Conservation (phyloP, 2,113 vertebrate genomes). For the Passer domesticus region DNA sequence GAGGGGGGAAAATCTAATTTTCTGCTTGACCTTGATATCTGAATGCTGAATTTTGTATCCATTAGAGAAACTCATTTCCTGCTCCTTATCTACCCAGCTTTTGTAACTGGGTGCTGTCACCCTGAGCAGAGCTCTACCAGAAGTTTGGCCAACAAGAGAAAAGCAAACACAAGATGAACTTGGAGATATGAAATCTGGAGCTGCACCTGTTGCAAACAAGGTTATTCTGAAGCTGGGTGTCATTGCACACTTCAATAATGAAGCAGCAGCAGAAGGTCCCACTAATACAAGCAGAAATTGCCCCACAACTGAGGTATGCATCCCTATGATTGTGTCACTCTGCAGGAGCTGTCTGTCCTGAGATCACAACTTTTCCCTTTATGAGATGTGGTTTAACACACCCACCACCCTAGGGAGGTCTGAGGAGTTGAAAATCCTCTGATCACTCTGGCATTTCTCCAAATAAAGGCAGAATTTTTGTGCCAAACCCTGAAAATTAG, state of each 20-base stretch:
- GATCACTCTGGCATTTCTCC: background rate
- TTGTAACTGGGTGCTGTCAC: background rate
- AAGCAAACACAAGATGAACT: slow-evolving; percentile 19
- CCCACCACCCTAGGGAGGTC: background rate
- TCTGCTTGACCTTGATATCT: background rate
- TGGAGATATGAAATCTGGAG: background rate
- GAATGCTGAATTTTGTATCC: background rate
- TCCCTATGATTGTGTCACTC: background rate
- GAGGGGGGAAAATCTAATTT: background rate
- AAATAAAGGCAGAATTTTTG: background rate
- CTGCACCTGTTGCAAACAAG: background rate
- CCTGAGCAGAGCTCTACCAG: background rate
- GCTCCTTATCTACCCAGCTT: slow-evolving; percentile 1
- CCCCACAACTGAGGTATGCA: background rate
- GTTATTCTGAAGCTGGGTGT: background rate
- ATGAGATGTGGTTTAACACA: background rate
- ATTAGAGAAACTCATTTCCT: background rate
- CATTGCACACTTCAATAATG: background rate
- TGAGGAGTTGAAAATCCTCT: background rate
- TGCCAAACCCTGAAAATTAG: background rate
- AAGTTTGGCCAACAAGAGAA: background rate
- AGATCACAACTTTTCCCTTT: background rate
- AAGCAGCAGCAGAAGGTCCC: background rate
- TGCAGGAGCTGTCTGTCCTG: background rate
- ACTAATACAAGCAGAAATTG: background rate